Evolutionary conservation across 2,888 invertebrate genomes (phyloP), one percentile per base, ranked within the genome.

Genomic region (Acleris literana): DNA sequence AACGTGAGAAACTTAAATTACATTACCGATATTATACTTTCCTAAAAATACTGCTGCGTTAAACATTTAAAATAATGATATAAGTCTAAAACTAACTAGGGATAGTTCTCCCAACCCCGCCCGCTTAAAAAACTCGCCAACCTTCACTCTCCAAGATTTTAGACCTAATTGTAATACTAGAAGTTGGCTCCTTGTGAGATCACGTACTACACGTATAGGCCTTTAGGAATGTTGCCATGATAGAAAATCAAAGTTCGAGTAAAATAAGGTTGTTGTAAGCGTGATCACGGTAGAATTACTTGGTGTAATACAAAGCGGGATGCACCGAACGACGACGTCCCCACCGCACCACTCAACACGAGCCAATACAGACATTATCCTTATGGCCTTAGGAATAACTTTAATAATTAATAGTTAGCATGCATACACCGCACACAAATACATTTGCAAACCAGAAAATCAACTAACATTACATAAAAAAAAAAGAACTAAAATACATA

Each of bases 41-140:
- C 85, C 88, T 88, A 90, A 88, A 86, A 92, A 92, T 92, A 92
- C 92, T 92, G 92, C 84, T 89, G 91, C 88, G 86, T 87, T 86
- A 86, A 85, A 86, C 82, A 80, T 91, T 91, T 90, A 90, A 92
- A 86, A 89, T 92, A 92, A 91, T 92, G 90, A 92, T 92, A 92
- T 90, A 85, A 81, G 78, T 86, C 85, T 90, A 90, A 86, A 82
- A 79, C 87, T 89, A 88, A 82, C 79, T 80, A 82, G 77, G 79
- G 77, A 80, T 81, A 78, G 65, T 74, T 68, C 74, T 72, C 71
- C 76, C 78, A 70, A 72, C 76, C 74, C 74, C 76, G 72, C 74
- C 74, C 76, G 72, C 74, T 69, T 67, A 68, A 67, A 69, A 67
- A 68, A 70, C 49, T 49, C 25, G 29, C 70, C 75, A 77, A 74